Base-by-base conservation (phyloP, 2,113 vertebrate genomes). In the Rhabdomys dilectus region DNA sequence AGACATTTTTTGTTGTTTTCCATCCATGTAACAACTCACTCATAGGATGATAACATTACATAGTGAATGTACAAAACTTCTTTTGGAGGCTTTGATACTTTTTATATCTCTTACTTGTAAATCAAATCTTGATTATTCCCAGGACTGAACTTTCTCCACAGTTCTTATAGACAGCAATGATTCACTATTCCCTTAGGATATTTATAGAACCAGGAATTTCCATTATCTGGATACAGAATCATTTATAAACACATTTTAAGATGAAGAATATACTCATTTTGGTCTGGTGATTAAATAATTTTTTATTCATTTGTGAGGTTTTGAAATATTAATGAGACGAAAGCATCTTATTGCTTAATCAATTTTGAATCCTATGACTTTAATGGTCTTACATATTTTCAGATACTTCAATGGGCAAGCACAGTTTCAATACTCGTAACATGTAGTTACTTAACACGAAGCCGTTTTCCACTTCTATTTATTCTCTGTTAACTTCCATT, bases 321-420 rank as follows among this genome's bases (percentile, higher is more conserved):
- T 88, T 96, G 15, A 97, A 98, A 96, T 97, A 93, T 92, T 97
- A 97, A 97, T 92, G 91, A 96, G 3, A 0, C 29, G 11, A 85
- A 85, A 91, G 10, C 11, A 72, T 88, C 88, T 95, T 95, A 96
- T 91, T 96, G 53, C 45, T 93, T 94, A 95, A 95, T 97, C 78
- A 60, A 90, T 97, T 95, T 92, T 92, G 93, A 53, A 88, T 92
- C 45, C 36, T 73, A 3, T 96, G 80, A 91, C 92, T 97, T 95
- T 94, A 92, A 96, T 92, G 5, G 22, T 81, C 42, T 73, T 94
- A 42, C 22, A 11, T 89, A 66, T 95, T 96, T 95, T 88, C 45
- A 90, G 85, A 84, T 80, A 76, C 88, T 90, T 93, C 36, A 96
- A n/a, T 10, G 89, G 36, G 70, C 56, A 94, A 90, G 19, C 12